Evolutionary conservation across 2,888 invertebrate genomes (phyloP).

Genomic region (Pherbina coryleti): DNA sequence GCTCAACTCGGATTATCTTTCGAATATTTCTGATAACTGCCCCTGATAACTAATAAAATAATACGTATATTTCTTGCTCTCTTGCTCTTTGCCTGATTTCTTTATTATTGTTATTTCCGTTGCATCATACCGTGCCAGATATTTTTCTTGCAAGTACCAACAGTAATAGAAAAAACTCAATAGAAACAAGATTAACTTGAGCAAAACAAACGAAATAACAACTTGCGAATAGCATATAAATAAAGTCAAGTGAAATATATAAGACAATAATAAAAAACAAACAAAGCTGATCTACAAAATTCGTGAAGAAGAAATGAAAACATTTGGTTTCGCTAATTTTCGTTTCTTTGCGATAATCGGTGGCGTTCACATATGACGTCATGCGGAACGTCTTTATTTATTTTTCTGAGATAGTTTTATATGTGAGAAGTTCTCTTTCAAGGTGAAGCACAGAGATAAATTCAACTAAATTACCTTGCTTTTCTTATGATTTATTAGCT

Average conservation of each 20-base stretch:
- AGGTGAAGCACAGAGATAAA: not conserved
- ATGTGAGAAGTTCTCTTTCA: not conserved
- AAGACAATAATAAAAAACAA: not conserved
- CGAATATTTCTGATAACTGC: too few relatives aligned
- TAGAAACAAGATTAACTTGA: not conserved
- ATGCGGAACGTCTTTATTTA: not conserved
- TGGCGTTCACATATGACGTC: constrained; percentile 3
- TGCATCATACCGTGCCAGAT: not conserved
- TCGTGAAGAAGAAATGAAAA: too few relatives aligned
- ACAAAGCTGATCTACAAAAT: too few relatives aligned
- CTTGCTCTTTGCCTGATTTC: not conserved
- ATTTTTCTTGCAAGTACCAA: not conserved
- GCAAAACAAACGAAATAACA: constrained; percentile 15
- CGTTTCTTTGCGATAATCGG: not conserved
- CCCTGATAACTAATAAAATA: not conserved
- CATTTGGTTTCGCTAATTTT: too few relatives aligned
- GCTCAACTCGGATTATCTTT: too few relatives aligned
- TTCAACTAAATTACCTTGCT: not conserved
- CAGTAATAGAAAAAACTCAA: not conserved
- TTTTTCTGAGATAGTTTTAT: too few relatives aligned
- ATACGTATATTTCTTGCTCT: not conserved
- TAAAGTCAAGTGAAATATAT: not conserved
- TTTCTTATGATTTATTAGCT: not conserved
- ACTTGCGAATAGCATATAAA: not conserved
- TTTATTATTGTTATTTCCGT: not conserved